These are phyloP conservation scores for Dioctria linearis DNA, from an alignment of 2,888 invertebrate genomes.

Conservation along the genomic window DNA sequence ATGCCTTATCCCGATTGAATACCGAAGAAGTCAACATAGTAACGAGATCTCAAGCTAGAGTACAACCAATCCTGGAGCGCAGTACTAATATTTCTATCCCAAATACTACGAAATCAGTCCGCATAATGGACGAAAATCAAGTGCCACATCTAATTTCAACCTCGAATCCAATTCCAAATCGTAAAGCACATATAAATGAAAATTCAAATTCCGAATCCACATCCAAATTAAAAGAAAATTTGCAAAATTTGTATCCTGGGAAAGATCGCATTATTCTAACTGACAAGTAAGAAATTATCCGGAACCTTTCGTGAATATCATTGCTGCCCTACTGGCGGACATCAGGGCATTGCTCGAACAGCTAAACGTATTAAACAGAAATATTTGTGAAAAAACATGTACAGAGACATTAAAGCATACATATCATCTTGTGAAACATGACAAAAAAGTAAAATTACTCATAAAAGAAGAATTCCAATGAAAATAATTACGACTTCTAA, in stretches of 20 bases:
- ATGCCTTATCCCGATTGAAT: constrained; percentile 2
- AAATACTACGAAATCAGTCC: too few relatives aligned
- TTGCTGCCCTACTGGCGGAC: not conserved
- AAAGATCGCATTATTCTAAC: not conserved
- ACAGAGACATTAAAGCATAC: constrained; percentile 48
- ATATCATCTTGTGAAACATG: constrained; percentile 25
- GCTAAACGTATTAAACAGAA: not conserved
- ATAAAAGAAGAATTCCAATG: constrained; percentile 46
- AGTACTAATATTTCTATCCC: too few relatives aligned
- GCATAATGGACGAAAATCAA: not conserved
- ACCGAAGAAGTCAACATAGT: too few relatives aligned
- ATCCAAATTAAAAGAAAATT: too few relatives aligned
- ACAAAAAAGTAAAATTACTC: constrained; percentile 35
- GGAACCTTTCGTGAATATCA: not conserved
- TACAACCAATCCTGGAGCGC: too few relatives aligned
- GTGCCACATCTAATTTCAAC: too few relatives aligned
- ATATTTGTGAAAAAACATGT: constrained; percentile 38
- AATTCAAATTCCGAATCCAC: too few relatives aligned
- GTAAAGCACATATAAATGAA: too few relatives aligned
- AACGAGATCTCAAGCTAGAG: too few relatives aligned
- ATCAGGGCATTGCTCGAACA: not conserved
- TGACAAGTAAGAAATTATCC: not conserved
- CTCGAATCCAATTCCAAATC: too few relatives aligned
- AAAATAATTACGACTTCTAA: constrained; percentile 40
- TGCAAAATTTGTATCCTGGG: too few relatives aligned